Percentiles rank a stretch among this genome's conserved stretches.
These are phyloP conservation scores for Nerophis lumbriciformis DNA, from an alignment of 2,113 vertebrate species.

Conservation along the genomic window DNA sequence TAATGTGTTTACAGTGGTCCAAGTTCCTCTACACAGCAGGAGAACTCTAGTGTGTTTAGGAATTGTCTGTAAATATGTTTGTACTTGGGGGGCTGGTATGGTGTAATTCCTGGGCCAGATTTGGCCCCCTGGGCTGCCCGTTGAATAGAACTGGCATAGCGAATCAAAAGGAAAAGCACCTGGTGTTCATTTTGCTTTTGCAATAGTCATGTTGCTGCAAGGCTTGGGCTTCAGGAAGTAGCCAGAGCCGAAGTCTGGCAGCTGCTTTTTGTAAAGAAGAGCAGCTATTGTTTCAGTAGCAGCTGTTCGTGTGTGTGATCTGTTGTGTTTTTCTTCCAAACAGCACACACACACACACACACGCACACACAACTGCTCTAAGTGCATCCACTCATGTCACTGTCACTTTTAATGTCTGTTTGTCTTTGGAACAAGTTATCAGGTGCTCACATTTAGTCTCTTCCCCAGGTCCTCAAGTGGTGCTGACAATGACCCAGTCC, in stretches of 20 bases:
- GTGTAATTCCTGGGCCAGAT: too few species aligned
- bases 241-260: constrained; percentile 7
- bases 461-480: constrained; percentile 26
- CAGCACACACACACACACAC: constrained; percentile 32
- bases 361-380: constrained; percentile 9
- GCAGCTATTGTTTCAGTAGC: constrained; percentile 44
- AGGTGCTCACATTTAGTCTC: background rate
- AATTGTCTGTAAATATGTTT: too few species aligned
- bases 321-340: constrained; percentile 32
- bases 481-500: background rate
- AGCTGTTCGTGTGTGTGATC: constrained; percentile 43
- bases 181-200: background rate
- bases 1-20: too few species aligned
- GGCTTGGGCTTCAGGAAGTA: background rate
- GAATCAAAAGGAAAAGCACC: background rate
- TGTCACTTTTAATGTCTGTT: constrained; percentile 47
- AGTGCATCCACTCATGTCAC: constrained; percentile 25
- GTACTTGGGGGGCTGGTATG: too few species aligned
- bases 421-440: constrained; percentile 16
- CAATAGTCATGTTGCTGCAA: background rate
- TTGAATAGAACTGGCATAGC: background rate
- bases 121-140: too few species aligned
- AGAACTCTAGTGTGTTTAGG: too few species aligned
- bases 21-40: too few species aligned
- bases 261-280: constrained; percentile 55